Base-by-base conservation (phyloP, 2,113 vertebrate genomes). In the Solenodon paradoxus region DNA sequence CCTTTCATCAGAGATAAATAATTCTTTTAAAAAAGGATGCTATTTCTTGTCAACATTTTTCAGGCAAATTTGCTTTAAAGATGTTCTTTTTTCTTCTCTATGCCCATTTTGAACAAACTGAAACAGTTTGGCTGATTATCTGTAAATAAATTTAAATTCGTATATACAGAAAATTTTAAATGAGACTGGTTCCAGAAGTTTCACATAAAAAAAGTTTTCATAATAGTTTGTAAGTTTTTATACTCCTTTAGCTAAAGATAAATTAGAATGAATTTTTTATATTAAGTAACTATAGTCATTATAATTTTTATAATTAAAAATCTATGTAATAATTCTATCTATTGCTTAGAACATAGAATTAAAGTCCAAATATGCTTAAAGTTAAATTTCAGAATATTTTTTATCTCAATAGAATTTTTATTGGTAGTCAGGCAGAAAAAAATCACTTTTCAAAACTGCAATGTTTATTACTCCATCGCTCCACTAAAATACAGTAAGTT, bases 201-300 rank as follows among this genome's bases (percentile, higher is more conserved):
- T 90, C 51, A 79, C 8, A 83, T 40, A 87, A 87, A 97, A 83
- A 74, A 10, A 90, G 16, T 82, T 79, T 91, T 92, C 17, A 68
- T 5, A 78, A 49, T 17, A 88, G 9, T 71, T 88, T 88, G 8
- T 45, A 91, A 82, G 38, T 12, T 88, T n/a, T 17, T 90, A 11
- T 53, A 86, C 40, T 15, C 22, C 11, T 78, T 80, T 79, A 74
- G 15, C n/a, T 51, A 83, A 96, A 95, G 45, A 80, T 64, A 93
- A 83, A 95, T 90, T 61, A 87, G n/a, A 13, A 49, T 64, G 17
- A 81, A 20, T 51, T 89, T 88, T n/a, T 89, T 45, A 61, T 85
- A 71, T 47, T 59, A 93, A 4, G n/a, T 78, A 38, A 83, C 20
- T 53, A 13, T 5, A 75, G 38, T 64, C 26, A 87, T 57, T 90